Conservation (phyloP, 2,113 vertebrate species). For the Lamprotornis superbus region DNA sequence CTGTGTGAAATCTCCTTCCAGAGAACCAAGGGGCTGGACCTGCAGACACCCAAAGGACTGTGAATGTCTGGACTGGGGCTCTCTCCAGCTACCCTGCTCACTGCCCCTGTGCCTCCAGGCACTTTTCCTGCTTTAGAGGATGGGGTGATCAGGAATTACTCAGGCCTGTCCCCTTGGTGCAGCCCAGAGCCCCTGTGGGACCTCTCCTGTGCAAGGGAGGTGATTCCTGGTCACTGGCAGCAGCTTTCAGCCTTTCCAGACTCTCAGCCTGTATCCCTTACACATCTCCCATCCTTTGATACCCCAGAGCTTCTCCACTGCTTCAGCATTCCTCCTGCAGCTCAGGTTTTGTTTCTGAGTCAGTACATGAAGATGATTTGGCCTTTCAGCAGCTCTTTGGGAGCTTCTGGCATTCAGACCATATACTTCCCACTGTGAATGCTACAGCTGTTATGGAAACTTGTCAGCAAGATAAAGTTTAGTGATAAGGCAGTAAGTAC, state of each 20-base stretch:
- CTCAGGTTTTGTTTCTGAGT: background rate
- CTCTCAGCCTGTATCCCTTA: background rate
- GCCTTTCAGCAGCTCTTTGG: background rate
- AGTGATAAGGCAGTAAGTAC: background rate
- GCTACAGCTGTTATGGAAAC: background rate
- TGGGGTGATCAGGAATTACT: background rate
- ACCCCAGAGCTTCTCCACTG: background rate
- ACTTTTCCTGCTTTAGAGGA: too few species aligned
- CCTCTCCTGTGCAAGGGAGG: background rate
- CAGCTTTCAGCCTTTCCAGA: background rate
- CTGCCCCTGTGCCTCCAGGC: background rate
- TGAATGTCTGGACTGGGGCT: accelerated
- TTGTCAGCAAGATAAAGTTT: background rate
- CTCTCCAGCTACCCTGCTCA: background rate
- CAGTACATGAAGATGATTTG: background rate
- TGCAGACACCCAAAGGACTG: background rate
- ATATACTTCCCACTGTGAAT: background rate
- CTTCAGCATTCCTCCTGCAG: background rate
- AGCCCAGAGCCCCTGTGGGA: background rate
- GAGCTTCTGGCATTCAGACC: background rate
- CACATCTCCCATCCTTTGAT: background rate
- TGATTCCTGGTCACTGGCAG: background rate
- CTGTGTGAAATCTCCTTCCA: background rate
- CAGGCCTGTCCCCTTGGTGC: background rate
- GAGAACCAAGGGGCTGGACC: background rate